Percentiles rank a stretch among this genome's conserved stretches.
These are phyloP conservation scores for Vicugna pacos DNA, from an alignment of 2,113 vertebrate genomes.

Conservation along the genomic window DNA sequence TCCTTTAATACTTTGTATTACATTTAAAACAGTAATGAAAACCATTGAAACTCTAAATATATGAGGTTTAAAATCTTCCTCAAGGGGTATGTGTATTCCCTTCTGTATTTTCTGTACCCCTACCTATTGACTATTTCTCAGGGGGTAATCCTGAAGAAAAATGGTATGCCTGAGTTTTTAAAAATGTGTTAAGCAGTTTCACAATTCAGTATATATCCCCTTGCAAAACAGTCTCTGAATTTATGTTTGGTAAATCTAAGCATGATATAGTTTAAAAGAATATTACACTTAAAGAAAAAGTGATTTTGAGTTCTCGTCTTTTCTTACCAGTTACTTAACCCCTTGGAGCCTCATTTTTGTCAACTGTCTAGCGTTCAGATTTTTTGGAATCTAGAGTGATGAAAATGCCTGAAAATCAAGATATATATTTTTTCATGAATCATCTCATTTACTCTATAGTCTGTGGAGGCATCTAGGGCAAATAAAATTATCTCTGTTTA, in stretches of 20 bases:
- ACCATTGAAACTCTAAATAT: not conserved
- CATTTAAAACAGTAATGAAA: not conserved
- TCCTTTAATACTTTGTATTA: not conserved
- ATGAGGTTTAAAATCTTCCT: not conserved
- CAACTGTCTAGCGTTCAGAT: not conserved
- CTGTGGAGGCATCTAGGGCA: not conserved
- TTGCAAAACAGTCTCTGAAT: conserved; percentile 34
- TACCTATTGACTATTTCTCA: not conserved
- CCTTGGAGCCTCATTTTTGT: conserved; percentile 6
- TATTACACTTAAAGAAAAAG: not conserved
- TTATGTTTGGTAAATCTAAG: not conserved
- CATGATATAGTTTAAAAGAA: not conserved
- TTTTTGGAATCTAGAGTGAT: not conserved
- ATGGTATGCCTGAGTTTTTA: not conserved
- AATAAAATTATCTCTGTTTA: not conserved
- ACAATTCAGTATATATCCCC: not conserved
- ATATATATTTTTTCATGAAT: not conserved
- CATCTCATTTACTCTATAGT: not conserved
- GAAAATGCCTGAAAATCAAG: not conserved
- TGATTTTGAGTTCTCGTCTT: not conserved
- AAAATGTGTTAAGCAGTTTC: not conserved
- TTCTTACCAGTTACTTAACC: not conserved
- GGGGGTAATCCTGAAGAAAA: not conserved
- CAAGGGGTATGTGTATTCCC: not conserved
- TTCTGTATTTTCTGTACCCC: not conserved